Evolutionary conservation across 2,888 invertebrate species (phyloP).

Genomic region (Meghimatium bilineatum): DNA sequence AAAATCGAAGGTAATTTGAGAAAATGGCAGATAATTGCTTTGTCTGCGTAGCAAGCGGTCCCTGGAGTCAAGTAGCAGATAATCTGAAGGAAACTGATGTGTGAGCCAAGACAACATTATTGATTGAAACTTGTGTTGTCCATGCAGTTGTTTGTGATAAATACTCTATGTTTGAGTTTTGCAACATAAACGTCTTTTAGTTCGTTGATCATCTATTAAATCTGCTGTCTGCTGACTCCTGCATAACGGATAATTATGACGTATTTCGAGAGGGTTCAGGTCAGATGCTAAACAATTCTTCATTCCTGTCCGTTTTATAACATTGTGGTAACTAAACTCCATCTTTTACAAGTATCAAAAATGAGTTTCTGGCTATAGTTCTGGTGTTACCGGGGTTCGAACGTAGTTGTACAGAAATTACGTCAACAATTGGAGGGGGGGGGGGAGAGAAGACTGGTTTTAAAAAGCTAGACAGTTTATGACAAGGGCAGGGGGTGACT

Average conservation of each 20-base stretch:
- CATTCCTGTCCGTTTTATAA: no score
- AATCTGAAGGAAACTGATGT: slow-evolving; percentile 31
- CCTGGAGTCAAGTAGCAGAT: slow-evolving; percentile 10
- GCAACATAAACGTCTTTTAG: neutral
- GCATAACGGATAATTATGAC: slow-evolving; percentile 45
- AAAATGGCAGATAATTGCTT: slow-evolving; percentile 40
- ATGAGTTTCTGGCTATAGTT: no score
- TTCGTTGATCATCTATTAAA: neutral
- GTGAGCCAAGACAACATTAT: slow-evolving; percentile 1
- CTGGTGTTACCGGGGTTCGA: no score
- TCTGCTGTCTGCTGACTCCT: slow-evolving; percentile 57
- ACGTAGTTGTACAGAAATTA: no score
- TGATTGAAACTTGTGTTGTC: neutral
- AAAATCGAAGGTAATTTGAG: slow-evolving; percentile 35
- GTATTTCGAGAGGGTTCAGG: no score
- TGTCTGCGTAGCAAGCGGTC: slow-evolving; percentile 23
- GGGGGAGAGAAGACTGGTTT: no score
- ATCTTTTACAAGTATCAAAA: no score
- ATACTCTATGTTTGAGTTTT: neutral
- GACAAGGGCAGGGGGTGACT: no score
- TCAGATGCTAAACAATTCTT: no score
- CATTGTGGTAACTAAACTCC: no score
- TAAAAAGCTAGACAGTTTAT: no score
- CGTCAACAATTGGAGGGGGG: no score
- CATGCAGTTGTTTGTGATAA: neutral